Percentiles rank a stretch among this genome's conserved stretches.
Conservation (phyloP, 2,797 vertebrate genomes). For the Poeciliopsis gracilis region DNA sequence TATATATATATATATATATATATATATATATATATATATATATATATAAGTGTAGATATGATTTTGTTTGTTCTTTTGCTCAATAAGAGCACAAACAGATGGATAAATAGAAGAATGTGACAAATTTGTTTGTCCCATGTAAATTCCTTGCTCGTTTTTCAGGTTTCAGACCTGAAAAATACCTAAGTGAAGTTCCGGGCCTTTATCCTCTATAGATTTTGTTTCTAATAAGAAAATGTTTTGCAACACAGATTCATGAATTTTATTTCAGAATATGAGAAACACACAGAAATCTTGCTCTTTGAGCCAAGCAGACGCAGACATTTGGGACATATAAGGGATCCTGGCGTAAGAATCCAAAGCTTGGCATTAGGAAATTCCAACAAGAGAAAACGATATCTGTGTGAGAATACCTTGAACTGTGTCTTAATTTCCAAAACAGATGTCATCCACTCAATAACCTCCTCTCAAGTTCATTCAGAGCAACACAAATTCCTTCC, state of each 20-base stretch:
- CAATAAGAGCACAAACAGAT: no score
- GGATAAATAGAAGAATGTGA: background rate
- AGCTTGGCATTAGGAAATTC: constrained; percentile 47
- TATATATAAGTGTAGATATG: no score
- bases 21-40: no score
- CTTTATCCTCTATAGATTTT: background rate
- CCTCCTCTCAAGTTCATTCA: constrained; percentile 79
- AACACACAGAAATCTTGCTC: constrained; percentile 5
- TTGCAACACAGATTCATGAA: background rate
- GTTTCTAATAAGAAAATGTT: background rate
- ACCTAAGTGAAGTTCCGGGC: background rate
- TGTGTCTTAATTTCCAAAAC: constrained; percentile 71
- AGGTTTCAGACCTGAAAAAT: background rate
- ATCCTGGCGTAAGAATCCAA: constrained; percentile 35
- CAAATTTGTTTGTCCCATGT: no score
- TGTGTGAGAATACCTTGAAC: constrained; percentile 65
- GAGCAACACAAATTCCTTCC: constrained; percentile 77
- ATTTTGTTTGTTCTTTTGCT: no score
- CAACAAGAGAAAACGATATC: constrained; percentile 66
- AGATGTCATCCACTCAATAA: constrained; percentile 78
- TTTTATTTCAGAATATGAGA: background rate
- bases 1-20: no score
- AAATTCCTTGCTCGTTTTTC: background rate
- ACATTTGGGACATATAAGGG: constrained; percentile 29
- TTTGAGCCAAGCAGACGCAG: background rate